Evolutionary conservation across 1,140 invertebrate species (phyloP).

Genomic region (Frieseomelitta varia): DNA sequence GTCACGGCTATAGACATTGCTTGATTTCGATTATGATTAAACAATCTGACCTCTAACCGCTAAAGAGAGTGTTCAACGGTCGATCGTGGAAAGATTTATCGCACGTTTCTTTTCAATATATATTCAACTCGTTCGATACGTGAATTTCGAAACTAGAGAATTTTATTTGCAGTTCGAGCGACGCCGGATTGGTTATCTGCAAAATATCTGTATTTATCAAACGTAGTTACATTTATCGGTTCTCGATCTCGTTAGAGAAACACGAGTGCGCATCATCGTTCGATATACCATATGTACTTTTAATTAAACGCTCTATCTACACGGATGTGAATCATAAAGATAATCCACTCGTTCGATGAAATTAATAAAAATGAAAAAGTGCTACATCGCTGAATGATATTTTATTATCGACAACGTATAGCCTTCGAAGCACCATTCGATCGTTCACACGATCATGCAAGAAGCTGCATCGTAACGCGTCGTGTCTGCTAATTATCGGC

Average conservation of each 20-base stretch:
- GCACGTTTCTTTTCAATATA: not conserved
- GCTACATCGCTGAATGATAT: not conserved
- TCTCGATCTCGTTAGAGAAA: not conserved
- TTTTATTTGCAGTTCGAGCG: not conserved
- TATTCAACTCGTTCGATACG: constrained; percentile 8
- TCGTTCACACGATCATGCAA: not conserved
- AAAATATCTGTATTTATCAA: constrained; percentile 9
- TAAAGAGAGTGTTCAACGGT: not conserved
- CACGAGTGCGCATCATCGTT: not conserved
- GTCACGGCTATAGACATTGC: not conserved
- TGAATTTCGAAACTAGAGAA: constrained; percentile 21
- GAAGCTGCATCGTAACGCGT: not conserved
- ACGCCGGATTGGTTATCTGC: not conserved
- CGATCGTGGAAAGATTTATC: constrained; percentile 10
- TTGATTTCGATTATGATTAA: not conserved
- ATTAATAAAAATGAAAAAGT: not conserved
- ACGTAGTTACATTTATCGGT: not conserved
- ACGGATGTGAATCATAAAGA: not conserved
- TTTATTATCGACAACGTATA: not conserved
- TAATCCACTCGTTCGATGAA: not conserved
- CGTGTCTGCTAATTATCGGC: constrained; percentile 28
- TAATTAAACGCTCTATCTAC: not conserved
- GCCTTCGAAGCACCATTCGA: not conserved
- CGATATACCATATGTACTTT: not conserved
- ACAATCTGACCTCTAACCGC: too few species aligned